Conservation (phyloP, 1,140 invertebrate species). For the Homarus americanus region DNA sequence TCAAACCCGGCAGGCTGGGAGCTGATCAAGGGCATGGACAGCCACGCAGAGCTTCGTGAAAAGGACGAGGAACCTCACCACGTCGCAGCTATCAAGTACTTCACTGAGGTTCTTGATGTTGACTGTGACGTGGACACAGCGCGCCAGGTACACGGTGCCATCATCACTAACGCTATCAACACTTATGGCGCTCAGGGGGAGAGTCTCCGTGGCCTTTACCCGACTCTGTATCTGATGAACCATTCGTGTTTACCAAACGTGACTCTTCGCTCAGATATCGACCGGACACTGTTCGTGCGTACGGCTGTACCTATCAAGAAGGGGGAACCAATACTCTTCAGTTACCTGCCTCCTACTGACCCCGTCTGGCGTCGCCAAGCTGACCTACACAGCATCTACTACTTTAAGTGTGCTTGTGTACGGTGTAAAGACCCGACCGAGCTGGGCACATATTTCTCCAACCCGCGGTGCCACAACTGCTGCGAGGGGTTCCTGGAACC, state of each 20-base stretch:
- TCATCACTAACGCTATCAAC: conserved; percentile 62
- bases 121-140: conserved; percentile 50
- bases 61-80: conserved; percentile 39
- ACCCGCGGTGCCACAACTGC: conserved; percentile 54
- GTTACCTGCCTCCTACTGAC: conserved; percentile 48
- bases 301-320: conserved; percentile 56
- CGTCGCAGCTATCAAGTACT: conserved; percentile 20
- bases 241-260: conserved; percentile 56
- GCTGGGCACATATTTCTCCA: conserved; percentile 58
- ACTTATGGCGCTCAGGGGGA: conserved; percentile 24
- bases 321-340: conserved; percentile 50
- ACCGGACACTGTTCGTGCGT: conserved; percentile 23
- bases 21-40: conserved; percentile 58
- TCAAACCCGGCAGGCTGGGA: conserved; percentile 55
- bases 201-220: conserved; percentile 38
- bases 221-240: conserved; percentile 47
- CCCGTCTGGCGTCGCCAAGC: conserved; percentile 55
- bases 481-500: conserved; percentile 42
- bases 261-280: conserved; percentile 35
- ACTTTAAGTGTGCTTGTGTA: conserved; percentile 48
- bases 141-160: conserved; percentile 41
- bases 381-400: conserved; percentile 47
- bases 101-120: conserved; percentile 26
- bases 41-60: conserved; percentile 49
- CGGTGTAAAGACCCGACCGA: conserved; percentile 64